These are phyloP conservation scores for Solea senegalensis DNA, from an alignment of 2,113 vertebrate species.

Conservation along the genomic window DNA sequence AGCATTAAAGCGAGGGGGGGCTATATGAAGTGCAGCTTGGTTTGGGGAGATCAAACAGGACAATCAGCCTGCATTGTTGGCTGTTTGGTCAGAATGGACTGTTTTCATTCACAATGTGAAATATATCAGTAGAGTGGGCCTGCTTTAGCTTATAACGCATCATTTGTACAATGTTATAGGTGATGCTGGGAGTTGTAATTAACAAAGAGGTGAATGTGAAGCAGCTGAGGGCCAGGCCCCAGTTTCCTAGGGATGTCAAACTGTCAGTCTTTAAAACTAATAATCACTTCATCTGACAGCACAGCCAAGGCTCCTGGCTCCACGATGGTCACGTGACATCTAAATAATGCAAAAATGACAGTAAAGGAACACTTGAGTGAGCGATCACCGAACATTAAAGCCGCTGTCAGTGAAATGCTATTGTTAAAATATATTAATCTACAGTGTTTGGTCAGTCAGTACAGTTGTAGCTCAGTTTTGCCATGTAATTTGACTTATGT, in stretches of 20 bases:
- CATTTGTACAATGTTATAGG: neutral
- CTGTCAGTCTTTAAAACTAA: too few relatives aligned
- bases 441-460: too few relatives aligned
- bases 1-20: conserved; percentile 2
- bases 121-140: neutral
- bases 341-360: too few relatives aligned
- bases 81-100: conserved; percentile 25
- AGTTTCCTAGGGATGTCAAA: conserved; percentile 6
- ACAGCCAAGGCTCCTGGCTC: too few relatives aligned
- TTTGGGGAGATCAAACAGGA: conserved; percentile 3
- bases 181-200: neutral
- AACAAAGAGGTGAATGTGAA: neutral
- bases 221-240: neutral
- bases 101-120: conserved; percentile 1
- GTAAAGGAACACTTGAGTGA: too few relatives aligned
- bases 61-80: conserved; percentile 19
- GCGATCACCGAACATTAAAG: too few relatives aligned
- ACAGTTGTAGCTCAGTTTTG: too few relatives aligned
- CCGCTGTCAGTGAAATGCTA: too few relatives aligned
- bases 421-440: too few relatives aligned
- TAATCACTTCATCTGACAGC: too few relatives aligned
- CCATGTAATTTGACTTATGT: too few relatives aligned
- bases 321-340: too few relatives aligned
- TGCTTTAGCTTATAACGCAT: neutral
- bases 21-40: conserved; percentile 22